Base-by-base conservation (phyloP, 2,888 invertebrate species). In the Epicampocera succincta region DNA sequence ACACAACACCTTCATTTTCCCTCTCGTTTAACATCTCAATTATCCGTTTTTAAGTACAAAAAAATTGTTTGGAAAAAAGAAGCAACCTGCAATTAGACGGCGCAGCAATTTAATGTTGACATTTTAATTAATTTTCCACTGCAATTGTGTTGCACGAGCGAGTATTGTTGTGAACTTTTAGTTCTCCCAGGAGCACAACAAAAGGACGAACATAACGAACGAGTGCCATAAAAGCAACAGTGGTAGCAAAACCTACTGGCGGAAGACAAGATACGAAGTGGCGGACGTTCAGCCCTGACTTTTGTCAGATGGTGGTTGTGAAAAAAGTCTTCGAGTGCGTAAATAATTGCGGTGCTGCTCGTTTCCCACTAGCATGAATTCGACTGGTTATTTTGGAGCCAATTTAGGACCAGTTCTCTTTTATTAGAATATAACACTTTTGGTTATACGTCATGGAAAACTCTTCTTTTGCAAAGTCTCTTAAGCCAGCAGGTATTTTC, bases 101-200 rank as follows among this genome's bases (percentile, higher is more conserved):
- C 80, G 54, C 46, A 52, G 56, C 25, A 68, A 73, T 73, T 77
- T 73, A 73, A 69, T 69, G 73, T 72, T 73, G 68, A 72, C 76
- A 76, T 68, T 76, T 66, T 61, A 76, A 81, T 72, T 81, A 76
- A 68, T 68, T 76, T 76, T 72, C 66, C 38, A 68, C 76, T 72
- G 68, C 61, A 76, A 76, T 72, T 66, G 68, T 17, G 54, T 72
- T 61, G 63, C 61, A 68, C 46, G 50, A 33, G 33, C 42, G 44
- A 68, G 46, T 60, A 63, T 38, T 54, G 61, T 54, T 71, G 29
- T 71, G 46, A 25, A 46, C 33, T 38, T 71, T 63, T 48, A 63
- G 48, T 71, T 61, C 76, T 54, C 76, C 50, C 66, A 66, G 66
- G 50, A 60, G 12, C 12, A 42, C 25, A 33, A 44, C 3, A 54